Evolutionary conservation across 1,140 invertebrate genomes (phyloP), one percentile per base, ranked within the genome.

Genomic region (Eriocheir sinensis): DNA sequence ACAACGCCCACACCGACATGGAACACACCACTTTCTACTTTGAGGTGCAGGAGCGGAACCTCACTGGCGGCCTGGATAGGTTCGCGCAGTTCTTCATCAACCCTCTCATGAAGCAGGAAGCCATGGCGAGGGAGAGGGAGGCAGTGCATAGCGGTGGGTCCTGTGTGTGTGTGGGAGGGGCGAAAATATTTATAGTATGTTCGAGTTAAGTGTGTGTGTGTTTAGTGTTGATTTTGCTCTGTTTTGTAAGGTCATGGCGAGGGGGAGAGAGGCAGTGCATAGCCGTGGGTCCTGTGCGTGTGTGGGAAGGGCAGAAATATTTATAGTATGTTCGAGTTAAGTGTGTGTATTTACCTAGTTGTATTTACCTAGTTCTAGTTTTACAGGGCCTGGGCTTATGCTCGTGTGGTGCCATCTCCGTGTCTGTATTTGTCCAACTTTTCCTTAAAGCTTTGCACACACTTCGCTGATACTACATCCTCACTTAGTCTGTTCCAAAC

Each of bases 1-100:
- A 98, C 21, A 99, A 99, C 97, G 99, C 99, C 0, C 98, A 97
- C 79, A 99, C 99, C 0, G 98, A 98, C 91, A 97, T 97, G 48
- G 98, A 99, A 96, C 98, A 99, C 96, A 99, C 99, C 0, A 98
- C 98, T 96, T 99, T 98, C 97, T 99, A 98, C 96, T 99, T 99
- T 97, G 99, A 99, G 96, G 98, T 99, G 38, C 94, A 96, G 85
- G 95, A 96, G 79, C 80, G 86, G 97, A 99, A 48, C 98, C 99
- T 40, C 97, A 98, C 12, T 98, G 99, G 6, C 98, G 98, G 40
- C 97, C 98, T 96, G 96, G 96, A 92, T 96, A 98, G 99, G 96
- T 99, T 99, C 97, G 98, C 99, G 0, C 99, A 99, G 96, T 99
- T 99, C 97, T 99, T 99, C 97, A 97, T 99, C 53, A 97, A 97